Evolutionary conservation across 2,113 vertebrate species (phyloP), one percentile per base, ranked within the genome.

Genomic region (Edolisoma coerulescens): DNA sequence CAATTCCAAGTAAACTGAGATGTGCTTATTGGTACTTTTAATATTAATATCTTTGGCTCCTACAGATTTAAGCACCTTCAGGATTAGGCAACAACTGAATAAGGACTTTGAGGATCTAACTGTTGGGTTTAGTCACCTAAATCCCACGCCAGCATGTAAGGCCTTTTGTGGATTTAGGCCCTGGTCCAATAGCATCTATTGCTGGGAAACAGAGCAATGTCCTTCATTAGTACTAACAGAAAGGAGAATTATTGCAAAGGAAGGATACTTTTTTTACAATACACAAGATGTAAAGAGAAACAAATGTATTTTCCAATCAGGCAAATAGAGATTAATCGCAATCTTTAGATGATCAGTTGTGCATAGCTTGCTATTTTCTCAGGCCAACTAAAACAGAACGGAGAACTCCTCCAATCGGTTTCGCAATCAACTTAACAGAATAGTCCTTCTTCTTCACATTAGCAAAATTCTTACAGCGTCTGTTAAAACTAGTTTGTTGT

Each of bases 401-500:
- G 60, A 85, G 65, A 90, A 61, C 21, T 81, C 49, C 60, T 76
- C 52, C 90, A 86, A 95, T 91, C 20, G 78, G 53, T 94, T 95
- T 96, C 20, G 47, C 78, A 94, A 94, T 85, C 90, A 80, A 0
- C 63, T 45, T 82, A 82, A 94, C 88, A 95, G 83, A 94, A 80
- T 70, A 70, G 87, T 41, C 84, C 79, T 95, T 95, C 87, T 91
- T 90, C 91, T 85, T 89, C 83, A 68, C 1, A 0, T 79, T 93
- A 90, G 30, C 26, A 93, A 82, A 96, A 95, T 41, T 92, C 86
- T 94, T 90, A 93, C 74, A 56, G 57, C 16, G 64, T 64, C 88
- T 91, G 65, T 96, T 95, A 85, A 93, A 95, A 56, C 49, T 65
- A 87, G 86, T 78, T 86, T 92, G 49, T 79, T 94, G 85, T 95